Percentiles rank a stretch among this genome's conserved stretches.
phyloP scores from a whole-genome alignment of 35 echinoderm and acorn worm species.

The Ophioderma brevispina region DNA sequence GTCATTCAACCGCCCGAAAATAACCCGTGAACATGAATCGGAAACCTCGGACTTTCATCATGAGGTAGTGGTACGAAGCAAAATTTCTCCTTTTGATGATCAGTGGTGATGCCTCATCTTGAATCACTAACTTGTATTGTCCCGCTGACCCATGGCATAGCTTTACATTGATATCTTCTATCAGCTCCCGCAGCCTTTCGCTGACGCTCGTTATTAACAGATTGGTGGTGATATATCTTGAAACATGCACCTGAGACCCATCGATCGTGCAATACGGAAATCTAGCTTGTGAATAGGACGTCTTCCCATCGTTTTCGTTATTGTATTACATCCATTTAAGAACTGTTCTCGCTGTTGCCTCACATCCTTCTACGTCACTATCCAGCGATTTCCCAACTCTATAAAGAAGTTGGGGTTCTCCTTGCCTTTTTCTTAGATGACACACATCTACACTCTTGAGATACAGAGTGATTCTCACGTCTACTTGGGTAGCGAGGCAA shows the following conservation, averaged over 20 bases:
- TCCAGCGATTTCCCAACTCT: neutral
- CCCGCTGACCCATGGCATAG: conserved; percentile 19
- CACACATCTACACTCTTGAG: conserved; percentile 12
- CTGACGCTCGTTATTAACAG: neutral
- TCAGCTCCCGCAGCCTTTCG: neutral
- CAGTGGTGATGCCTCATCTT: neutral
- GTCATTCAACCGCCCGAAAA: conserved; percentile 84
- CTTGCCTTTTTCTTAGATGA: neutral
- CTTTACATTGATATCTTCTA: neutral
- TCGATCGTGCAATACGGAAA: no score
- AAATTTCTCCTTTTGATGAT: conserved; percentile 46
- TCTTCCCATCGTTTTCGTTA: neutral
- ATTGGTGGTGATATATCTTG: neutral
- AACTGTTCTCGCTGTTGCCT: neutral
- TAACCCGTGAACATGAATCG: conserved; percentile 84
- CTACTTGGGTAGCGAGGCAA: conserved; percentile 1
- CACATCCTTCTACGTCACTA: neutral
- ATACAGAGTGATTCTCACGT: conserved; percentile 21
- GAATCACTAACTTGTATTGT: conserved; percentile 2
- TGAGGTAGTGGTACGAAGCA: conserved; percentile 92
- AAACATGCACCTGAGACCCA: neutral
- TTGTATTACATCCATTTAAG: neutral
- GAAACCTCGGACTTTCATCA: conserved; percentile 67
- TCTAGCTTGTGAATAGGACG: neutral
- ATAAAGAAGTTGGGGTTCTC: neutral